Evolutionary conservation across 2,113 vertebrate genomes (phyloP).

Genomic region (Delphinus delphis): DNA sequence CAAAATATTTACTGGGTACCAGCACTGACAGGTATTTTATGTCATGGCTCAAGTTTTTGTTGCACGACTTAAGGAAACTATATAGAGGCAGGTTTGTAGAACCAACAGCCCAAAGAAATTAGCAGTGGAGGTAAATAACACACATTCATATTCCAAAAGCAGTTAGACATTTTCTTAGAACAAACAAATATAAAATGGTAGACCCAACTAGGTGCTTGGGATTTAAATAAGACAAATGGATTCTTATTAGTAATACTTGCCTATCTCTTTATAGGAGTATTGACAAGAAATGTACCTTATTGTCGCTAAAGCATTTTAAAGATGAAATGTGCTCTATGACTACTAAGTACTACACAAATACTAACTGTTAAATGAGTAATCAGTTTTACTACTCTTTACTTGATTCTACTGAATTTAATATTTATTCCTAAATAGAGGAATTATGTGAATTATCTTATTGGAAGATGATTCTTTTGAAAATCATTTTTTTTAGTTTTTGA

Average conservation of each 20-base stretch:
- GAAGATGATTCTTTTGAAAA: not conserved
- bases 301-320: constrained; percentile 9
- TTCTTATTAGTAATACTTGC: not conserved
- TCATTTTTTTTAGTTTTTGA: not conserved
- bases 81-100: not conserved
- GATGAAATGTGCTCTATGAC: not conserved
- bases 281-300: not conserved
- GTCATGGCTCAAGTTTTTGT: not conserved
- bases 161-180: not conserved
- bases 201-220: not conserved
- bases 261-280: not conserved
- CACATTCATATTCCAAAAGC: not conserved
- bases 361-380: not conserved
- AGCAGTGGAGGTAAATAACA: not conserved
- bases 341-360: not conserved
- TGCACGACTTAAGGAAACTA: not conserved
- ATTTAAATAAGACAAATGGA: constrained; percentile 13
- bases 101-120: not conserved
- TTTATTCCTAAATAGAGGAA: not conserved
- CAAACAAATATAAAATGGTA: constrained; percentile 37
- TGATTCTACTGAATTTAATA: not conserved
- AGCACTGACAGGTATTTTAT: not conserved
- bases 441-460: not conserved
- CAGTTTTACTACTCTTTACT: not conserved
- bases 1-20: not conserved